A percentile compares a stretch with the other conserved stretches of the same genome.
These are phyloP conservation scores for Australoheros facetus DNA, from an alignment of 2,797 vertebrate species.

Conservation along the genomic window DNA sequence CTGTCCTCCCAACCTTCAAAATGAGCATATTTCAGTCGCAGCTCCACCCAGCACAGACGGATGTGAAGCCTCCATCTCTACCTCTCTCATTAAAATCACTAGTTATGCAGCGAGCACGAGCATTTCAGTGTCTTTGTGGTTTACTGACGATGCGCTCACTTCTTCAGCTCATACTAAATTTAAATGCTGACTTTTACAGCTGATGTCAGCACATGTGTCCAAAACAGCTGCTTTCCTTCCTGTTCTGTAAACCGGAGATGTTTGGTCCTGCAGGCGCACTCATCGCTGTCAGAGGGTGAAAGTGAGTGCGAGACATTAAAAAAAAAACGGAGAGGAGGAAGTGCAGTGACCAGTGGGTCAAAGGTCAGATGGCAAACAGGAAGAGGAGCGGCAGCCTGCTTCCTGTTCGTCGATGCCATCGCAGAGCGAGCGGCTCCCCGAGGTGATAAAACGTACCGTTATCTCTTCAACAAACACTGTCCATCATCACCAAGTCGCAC, in stretches of 20 bases:
- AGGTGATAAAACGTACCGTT: not conserved
- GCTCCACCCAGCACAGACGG: too few relatives aligned
- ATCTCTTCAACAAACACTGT: not conserved
- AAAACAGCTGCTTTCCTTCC: not conserved
- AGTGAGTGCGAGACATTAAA: not conserved
- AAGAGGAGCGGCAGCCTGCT: slow-evolving; percentile 47
- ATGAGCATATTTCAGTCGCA: too few relatives aligned
- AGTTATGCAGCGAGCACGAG: too few relatives aligned
- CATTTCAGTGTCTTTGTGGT: not conserved
- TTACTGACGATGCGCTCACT: not conserved
- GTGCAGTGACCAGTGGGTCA: not conserved
- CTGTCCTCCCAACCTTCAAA: too few relatives aligned
- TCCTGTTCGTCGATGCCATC: slow-evolving; percentile 55
- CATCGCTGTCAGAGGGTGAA: not conserved
- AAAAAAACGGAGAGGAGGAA: slow-evolving; percentile 18
- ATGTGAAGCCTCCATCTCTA: too few relatives aligned
- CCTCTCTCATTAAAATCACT: too few relatives aligned
- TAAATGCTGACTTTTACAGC: not conserved
- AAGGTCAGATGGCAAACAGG: slow-evolving; percentile 62
- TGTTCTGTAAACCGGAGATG: not conserved
- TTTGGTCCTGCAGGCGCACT: not conserved
- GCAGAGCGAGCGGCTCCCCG: not conserved
- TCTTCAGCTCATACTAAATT: not conserved
- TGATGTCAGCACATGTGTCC: not conserved
- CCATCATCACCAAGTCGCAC: not conserved